Base-by-base conservation (phyloP, 2,797 vertebrate genomes). In the Falco concolor region DNA sequence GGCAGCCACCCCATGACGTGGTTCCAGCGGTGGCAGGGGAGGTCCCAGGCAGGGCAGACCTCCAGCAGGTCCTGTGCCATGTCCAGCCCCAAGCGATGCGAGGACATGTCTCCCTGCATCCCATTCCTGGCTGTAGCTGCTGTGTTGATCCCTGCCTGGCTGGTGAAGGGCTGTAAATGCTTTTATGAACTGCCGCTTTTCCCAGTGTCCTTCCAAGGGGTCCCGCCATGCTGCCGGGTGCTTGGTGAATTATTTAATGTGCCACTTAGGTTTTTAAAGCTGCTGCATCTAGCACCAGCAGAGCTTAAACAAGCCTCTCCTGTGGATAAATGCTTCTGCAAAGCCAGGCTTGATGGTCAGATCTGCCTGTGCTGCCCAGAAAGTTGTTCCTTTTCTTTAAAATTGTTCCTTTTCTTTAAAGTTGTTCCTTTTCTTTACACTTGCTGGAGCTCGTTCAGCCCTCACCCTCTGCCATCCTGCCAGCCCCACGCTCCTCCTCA, bases 51-150 rank as follows among this genome's bases (percentile, higher is more conserved):
- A 49, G 87, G 30, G 20, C 57, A 59, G 59, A 28, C 10, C 22
- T 36, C 15, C 3, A 5, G 44, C 21, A 20, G 28, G 23, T 8
- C 38, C 44, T 4, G 3, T 2, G 47, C 59, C 0, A 0, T 3
- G 49, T 30, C 65, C 6, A 1, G 30, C 40, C 61, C 32, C 12
- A 5, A 3, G 25, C 0, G 1, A 3, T 2, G 7, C 2, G 2
- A 47, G 81, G 15, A 44, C 7, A 0, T 1, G 0, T 17, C 11
- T 50, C 54, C 17, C 36, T 30, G 10, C 2, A 1, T 8, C 15
- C 40, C 12, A 13, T 17, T n/a, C 61, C 54, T 8, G 28, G 38
- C 54, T 47, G 22, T 18, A 10, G 32, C 21, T 32, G 24, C 70
- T 9, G 40, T 4, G 13, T 25, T 20, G 38, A 9, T 45, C 36